Percentiles rank a stretch among this genome's conserved stretches.
Evolutionary conservation across 2,113 vertebrate genomes (phyloP).

Genomic region (Chelonoidis abingdonii): DNA sequence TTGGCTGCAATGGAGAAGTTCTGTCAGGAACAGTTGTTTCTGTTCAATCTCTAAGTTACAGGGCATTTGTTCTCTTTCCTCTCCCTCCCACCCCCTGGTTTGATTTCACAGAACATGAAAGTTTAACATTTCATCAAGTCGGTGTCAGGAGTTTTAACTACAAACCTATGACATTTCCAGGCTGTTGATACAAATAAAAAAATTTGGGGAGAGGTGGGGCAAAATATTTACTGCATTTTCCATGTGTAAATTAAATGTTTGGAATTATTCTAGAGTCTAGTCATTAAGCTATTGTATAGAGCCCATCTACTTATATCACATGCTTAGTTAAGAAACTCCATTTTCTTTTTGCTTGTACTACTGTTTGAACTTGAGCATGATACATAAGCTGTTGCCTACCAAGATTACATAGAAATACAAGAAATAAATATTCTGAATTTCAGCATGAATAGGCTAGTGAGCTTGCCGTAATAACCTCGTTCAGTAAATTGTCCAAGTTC

Average conservation of each 20-base stretch:
- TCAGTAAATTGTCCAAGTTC: not conserved
- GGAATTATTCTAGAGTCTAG: not conserved
- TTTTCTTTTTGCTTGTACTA: not conserved
- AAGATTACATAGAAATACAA: not conserved
- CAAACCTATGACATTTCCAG: not conserved
- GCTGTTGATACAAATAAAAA: not conserved
- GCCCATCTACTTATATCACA: not conserved
- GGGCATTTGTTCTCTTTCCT: not conserved
- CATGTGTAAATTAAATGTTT: not conserved
- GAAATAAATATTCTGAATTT: not conserved
- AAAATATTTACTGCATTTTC: not conserved
- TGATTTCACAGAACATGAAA: constrained; percentile 8
- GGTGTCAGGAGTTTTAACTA: not conserved
- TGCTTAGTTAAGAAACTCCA: not conserved
- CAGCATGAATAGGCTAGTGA: not conserved
- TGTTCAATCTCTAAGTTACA: not conserved
- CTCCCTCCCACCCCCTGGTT: not conserved
- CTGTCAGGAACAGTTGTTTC: not conserved
- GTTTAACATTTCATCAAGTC: rapidly evolving
- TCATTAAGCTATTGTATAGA: not conserved
- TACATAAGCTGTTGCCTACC: not conserved
- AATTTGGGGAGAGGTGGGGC: not conserved
- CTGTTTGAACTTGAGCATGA: not conserved
- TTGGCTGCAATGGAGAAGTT: not conserved
- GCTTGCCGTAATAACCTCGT: not conserved